These are phyloP conservation scores for Smittia aterrima DNA, from an alignment of 2,888 invertebrate genomes.

Conservation along the genomic window DNA sequence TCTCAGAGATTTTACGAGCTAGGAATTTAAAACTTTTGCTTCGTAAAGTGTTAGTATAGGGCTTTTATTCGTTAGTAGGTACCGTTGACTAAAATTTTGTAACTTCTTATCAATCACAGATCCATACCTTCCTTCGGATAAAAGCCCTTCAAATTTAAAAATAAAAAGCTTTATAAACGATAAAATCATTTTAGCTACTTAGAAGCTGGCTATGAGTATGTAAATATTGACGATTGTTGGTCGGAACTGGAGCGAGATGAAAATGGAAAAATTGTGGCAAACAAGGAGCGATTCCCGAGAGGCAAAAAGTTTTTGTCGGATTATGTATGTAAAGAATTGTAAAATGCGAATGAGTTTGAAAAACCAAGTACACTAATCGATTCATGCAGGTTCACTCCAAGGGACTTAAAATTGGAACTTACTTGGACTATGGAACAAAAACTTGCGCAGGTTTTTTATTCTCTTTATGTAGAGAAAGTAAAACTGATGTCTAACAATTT, in stretches of 20 bases:
- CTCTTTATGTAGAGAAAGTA: too few relatives aligned
- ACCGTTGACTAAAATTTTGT: too few relatives aligned
- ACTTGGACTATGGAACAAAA: slow-evolving; percentile 72
- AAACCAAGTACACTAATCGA: neutral
- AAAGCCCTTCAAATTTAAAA: too few relatives aligned
- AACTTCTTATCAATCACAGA: too few relatives aligned
- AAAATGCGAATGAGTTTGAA: neutral
- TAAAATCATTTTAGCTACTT: slow-evolving; percentile 55
- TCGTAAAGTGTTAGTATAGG: too few relatives aligned
- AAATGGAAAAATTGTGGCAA: slow-evolving; percentile 62
- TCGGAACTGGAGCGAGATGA: slow-evolving; percentile 64
- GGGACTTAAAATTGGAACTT: slow-evolving; percentile 75
- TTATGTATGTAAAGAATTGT: slow-evolving; percentile 64
- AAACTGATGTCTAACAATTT: too few relatives aligned
- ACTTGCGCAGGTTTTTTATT: too few relatives aligned
- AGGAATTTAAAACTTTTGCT: too few relatives aligned
- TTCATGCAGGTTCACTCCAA: slow-evolving; percentile 62
- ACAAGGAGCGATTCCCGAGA: slow-evolving; percentile 66
- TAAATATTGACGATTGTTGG: slow-evolving; percentile 79
- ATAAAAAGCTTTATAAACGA: too few relatives aligned
- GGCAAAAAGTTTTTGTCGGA: slow-evolving; percentile 70
- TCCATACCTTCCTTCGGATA: too few relatives aligned
- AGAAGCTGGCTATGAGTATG: slow-evolving; percentile 69
- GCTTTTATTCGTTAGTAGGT: too few relatives aligned
- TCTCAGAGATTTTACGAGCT: too few relatives aligned